phyloP scores from a whole-genome alignment of 2,113 vertebrate genomes.

The Triplophysa dalaica region DNA sequence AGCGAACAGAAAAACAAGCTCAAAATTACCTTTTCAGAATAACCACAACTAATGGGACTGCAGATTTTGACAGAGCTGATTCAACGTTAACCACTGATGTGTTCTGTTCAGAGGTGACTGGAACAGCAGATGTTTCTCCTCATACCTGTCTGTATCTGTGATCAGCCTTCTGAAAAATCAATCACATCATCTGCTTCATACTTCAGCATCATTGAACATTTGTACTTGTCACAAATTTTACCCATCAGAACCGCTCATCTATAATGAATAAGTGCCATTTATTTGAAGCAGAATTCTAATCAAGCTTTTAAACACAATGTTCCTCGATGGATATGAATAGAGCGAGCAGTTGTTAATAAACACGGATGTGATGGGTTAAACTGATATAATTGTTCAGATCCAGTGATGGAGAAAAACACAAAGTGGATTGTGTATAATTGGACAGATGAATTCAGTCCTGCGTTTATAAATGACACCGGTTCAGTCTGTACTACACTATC shows the following conservation, averaged over 20 bases:
- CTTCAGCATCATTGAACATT: conserved; percentile 65
- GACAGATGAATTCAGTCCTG: conserved; percentile 56
- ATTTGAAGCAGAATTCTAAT: conserved; percentile 58
- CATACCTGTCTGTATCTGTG: conserved; percentile 60
- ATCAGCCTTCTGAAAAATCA: conserved; percentile 67
- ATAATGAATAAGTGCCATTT: conserved; percentile 69
- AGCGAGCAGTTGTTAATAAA: conserved; percentile 26
- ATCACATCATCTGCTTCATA: conserved; percentile 62
- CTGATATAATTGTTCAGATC: conserved; percentile 55
- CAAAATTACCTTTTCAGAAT: conserved; percentile 2
- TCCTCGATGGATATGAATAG: conserved; percentile 4
- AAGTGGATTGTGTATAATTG: conserved; percentile 46
- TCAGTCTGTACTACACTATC: conserved; percentile 55
- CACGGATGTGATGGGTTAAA: conserved; percentile 40
- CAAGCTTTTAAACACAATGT: conserved; percentile 39
- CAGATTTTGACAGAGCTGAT: conserved; percentile 29
- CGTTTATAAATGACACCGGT: conserved; percentile 53
- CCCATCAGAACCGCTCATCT: conserved; percentile 67
- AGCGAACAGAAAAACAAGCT: conserved; percentile 7
- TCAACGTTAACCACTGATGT: conserved; percentile 41
- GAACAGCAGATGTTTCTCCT: conserved; percentile 40
- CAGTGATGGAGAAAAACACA: neutral
- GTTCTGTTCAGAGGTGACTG: conserved; percentile 33
- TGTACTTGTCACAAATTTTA: conserved; percentile 42
- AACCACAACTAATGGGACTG: neutral